A percentile compares a stretch with the other conserved stretches of the same genome.
These are phyloP conservation scores for Stomorhina lunata DNA, from an alignment of 2,888 invertebrate species.

Conservation along the genomic window DNA sequence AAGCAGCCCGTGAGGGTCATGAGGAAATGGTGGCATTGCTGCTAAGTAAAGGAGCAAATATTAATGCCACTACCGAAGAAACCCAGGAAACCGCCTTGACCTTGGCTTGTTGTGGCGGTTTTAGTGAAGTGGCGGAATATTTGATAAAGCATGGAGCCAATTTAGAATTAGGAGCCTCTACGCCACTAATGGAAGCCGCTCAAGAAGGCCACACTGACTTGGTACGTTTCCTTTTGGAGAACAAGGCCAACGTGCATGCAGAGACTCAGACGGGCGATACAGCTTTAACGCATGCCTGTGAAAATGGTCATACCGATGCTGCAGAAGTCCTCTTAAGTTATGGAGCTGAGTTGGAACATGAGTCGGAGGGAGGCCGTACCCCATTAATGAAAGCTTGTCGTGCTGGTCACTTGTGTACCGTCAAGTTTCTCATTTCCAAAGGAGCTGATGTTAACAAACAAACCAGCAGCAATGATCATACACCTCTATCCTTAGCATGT, in stretches of 20 bases:
- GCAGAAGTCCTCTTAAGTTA: conserved; percentile 94
- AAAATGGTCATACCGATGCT: conserved; percentile 99
- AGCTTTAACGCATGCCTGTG: conserved; percentile 98
- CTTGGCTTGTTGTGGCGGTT: conserved; percentile 96
- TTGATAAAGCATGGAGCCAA: conserved; percentile 97
- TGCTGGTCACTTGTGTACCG: conserved; percentile 97
- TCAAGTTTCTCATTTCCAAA: conserved; percentile 95
- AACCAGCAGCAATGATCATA: conserved; percentile 97
- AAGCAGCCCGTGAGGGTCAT: conserved; percentile 98
- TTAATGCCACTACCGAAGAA: conserved; percentile 99
- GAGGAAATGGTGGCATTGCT: conserved; percentile 98
- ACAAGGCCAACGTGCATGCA: conserved; percentile 94
- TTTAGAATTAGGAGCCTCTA: conserved; percentile 95
- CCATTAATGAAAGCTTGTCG: conserved; percentile 99
- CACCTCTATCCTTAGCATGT: conserved; percentile 96
- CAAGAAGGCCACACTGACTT: conserved; percentile 98
- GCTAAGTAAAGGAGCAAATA: conserved; percentile 95
- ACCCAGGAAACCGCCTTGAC: conserved; percentile 98
- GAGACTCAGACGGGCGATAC: conserved; percentile 97
- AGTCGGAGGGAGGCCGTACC: conserved; percentile 97
- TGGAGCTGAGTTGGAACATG: conserved; percentile 96
- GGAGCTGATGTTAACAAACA: conserved; percentile 92
- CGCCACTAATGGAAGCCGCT: conserved; percentile 98
- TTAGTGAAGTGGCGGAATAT: conserved; percentile 96
- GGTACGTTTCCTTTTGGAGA: conserved; percentile 90